Percentiles rank a stretch among this genome's conserved stretches.
Evolutionary conservation across 2,797 vertebrate species (phyloP).

Genomic region (Malurus splendens): DNA sequence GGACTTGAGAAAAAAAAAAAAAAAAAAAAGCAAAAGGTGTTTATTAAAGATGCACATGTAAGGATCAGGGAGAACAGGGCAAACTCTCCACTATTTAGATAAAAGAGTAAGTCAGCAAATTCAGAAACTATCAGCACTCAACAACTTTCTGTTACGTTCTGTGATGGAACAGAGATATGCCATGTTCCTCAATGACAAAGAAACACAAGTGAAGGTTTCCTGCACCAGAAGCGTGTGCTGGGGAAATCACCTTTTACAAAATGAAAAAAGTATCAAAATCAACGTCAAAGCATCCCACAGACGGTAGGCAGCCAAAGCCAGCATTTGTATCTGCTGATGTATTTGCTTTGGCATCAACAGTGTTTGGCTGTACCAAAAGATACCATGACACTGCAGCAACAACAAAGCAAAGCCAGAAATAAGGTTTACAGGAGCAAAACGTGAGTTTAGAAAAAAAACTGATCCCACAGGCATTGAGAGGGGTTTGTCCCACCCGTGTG

Average conservation of each 20-base stretch:
- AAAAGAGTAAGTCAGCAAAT: neutral
- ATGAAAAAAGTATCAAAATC: neutral
- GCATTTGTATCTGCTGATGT: neutral
- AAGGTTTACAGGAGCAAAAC: neutral
- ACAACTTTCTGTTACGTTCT: neutral
- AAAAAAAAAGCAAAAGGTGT: neutral
- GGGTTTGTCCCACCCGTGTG: neutral
- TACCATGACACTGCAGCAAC: neutral
- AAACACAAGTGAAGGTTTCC: neutral
- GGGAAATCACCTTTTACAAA: neutral
- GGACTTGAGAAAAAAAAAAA: neutral
- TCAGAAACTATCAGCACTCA: neutral
- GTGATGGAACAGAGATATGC: neutral
- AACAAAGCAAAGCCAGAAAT: neutral
- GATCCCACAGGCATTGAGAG: neutral
- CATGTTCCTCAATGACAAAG: neutral
- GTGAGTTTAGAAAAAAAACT: neutral
- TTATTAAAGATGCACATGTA: neutral
- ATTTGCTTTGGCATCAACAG: neutral
- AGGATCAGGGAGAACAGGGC: neutral
- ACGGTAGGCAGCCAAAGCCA: neutral
- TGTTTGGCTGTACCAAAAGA: neutral
- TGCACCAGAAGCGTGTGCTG: neutral
- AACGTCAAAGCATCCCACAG: neutral
- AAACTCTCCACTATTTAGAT: neutral